phyloP scores from a whole-genome alignment of 2,797 vertebrate species.

The Anas acuta region DNA sequence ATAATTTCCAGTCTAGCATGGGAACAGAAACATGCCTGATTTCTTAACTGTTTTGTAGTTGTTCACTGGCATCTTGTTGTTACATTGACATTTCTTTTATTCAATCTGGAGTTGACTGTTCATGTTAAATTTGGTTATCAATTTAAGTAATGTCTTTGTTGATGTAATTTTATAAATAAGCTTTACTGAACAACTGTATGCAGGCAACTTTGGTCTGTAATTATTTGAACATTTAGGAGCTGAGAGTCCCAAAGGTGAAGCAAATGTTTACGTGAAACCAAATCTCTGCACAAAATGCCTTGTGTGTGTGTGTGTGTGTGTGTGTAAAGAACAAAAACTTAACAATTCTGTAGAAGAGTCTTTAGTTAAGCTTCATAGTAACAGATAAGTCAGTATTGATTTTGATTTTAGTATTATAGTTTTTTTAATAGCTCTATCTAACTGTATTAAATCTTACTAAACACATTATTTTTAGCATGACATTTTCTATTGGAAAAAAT shows the following conservation, averaged over 20 bases:
- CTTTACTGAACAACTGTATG: slow-evolving; percentile 54
- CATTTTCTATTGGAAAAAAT: not conserved
- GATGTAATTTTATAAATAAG: slow-evolving; percentile 39
- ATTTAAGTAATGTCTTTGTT: slow-evolving; percentile 43
- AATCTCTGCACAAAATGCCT: not conserved
- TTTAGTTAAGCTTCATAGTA: not conserved
- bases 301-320: not conserved
- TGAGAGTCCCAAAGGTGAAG: slow-evolving; percentile 42
- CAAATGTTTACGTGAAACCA: slow-evolving; percentile 24
- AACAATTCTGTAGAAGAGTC: not conserved
- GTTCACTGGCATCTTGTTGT: not conserved
- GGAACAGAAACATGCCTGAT: not conserved
- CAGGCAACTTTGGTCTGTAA: slow-evolving; percentile 43
- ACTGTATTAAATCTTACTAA: not conserved
- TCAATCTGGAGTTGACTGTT: slow-evolving; percentile 37
- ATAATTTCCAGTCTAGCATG: not conserved
- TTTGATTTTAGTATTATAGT: not conserved
- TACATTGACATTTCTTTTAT: not conserved
- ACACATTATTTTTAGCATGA: not conserved
- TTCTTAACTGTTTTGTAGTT: not conserved
- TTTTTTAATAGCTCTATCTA: not conserved
- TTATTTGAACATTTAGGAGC: slow-evolving; percentile 49
- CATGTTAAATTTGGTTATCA: slow-evolving; percentile 54
- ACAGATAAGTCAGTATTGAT: not conserved
- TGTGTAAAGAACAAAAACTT: not conserved